Evolutionary conservation across 2,888 invertebrate genomes (phyloP).

Genomic region (Phortica okadai): DNA sequence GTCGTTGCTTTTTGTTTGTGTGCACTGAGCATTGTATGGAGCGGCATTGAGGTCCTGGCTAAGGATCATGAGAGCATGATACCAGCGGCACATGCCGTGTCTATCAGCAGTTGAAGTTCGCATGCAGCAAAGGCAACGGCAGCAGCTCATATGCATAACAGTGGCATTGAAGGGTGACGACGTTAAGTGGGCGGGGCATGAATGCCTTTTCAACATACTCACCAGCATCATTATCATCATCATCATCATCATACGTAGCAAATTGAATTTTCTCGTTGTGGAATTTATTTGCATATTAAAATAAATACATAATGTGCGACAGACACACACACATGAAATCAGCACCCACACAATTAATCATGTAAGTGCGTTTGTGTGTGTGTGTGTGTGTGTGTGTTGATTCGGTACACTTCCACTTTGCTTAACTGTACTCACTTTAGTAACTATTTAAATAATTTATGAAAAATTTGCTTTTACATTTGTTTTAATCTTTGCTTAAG

Average conservation of each 20-base stretch:
- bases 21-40: conserved; percentile 41
- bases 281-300: conserved; percentile 62
- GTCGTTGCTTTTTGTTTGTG: conserved; percentile 45
- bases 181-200: conserved; percentile 6
- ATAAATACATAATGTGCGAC: conserved; percentile 46
- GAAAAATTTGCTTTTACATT: conserved; percentile 69
- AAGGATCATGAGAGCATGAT: conserved; percentile 5
- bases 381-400: background rate
- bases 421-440: conserved; percentile 14
- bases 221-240: conserved; percentile 25
- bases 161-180: background rate
- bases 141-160: conserved; percentile 22
- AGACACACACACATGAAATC: conserved; percentile 29
- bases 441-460: conserved; percentile 70
- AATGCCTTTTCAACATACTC: conserved; percentile 1
- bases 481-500: conserved; percentile 72
- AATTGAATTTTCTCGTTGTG: conserved; percentile 57
- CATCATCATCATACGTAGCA: conserved; percentile 34
- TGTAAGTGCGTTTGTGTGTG: conserved; percentile 17
- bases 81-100: conserved; percentile 23
- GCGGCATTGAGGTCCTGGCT: conserved; percentile 3
- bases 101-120: background rate
- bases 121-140: background rate
- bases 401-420: background rate
- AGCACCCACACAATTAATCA: conserved; percentile 22